Evolutionary conservation across 1,140 invertebrate genomes (phyloP).

Genomic region (Pteromalus puparum): DNA sequence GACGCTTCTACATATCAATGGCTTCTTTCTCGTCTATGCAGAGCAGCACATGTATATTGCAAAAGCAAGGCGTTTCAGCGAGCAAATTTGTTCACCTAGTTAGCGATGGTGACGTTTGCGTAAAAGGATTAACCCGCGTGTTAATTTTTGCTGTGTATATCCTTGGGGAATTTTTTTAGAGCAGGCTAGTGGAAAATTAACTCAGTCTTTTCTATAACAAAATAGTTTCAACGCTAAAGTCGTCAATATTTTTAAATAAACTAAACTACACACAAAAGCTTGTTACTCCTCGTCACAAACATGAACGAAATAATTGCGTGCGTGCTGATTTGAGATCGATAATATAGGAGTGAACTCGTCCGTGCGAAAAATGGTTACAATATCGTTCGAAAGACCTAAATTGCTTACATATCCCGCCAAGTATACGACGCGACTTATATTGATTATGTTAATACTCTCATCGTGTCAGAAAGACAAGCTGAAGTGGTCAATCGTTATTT

Average conservation of each 20-base stretch:
- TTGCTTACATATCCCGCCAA: neutral
- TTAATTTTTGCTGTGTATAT: neutral
- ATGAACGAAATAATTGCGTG: neutral
- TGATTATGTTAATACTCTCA: neutral
- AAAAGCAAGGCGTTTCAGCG: neutral
- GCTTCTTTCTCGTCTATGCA: neutral
- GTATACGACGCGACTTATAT: too few relatives aligned
- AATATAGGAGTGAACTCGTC: neutral
- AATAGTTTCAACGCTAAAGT: too few relatives aligned
- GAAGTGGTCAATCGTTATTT: neutral
- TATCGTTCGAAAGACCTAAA: neutral
- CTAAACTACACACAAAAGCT: too few relatives aligned
- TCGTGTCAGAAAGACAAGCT: neutral
- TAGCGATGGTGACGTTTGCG: neutral
- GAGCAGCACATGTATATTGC: too few relatives aligned
- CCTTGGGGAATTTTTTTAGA: too few relatives aligned
- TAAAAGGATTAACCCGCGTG: neutral
- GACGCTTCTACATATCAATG: neutral
- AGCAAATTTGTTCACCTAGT: neutral
- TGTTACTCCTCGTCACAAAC: too few relatives aligned
- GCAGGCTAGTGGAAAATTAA: too few relatives aligned
- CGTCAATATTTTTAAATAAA: too few relatives aligned
- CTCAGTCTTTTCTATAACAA: too few relatives aligned
- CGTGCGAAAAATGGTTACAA: neutral
- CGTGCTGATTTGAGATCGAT: conserved; percentile 18